Evolutionary conservation across 2,888 invertebrate species (phyloP), one percentile per base, ranked within the genome.

Genomic region (Onchidella celtica): DNA sequence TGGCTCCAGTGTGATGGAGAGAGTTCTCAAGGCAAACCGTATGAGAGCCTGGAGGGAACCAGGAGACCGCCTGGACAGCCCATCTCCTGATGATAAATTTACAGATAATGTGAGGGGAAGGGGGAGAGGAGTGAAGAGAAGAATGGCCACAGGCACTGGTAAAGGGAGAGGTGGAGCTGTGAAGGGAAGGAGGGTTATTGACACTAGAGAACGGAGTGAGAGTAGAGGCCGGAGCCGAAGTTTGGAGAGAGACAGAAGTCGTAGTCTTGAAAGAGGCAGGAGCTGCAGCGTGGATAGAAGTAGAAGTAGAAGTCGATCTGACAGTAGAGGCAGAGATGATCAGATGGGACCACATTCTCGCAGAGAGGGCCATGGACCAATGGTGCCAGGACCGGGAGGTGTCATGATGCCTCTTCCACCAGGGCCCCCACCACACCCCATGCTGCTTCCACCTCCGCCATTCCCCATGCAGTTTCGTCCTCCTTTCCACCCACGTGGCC

Each of bases 31-130:
- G 34, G 77, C 75, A 29, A 84, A 84, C 63, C 70, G 74, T 4
- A 80, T 84, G 79, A 63, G 84, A n/a, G 84, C 83, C 2, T 84
- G 84, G 84, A 77, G 81, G 9, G 83, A 81, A 17, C 79, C 73
- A 3, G 78, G 79, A 21, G 82, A 82, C 24, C 47, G 65, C 21
- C 47, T 69, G 61, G 72, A 74, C 3, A 78, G 76, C 24, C 80
- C 75, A 27, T 72, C 76, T 14, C 76, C 75, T 4, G 65, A 14
- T 34, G 72, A 70, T 32, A n/a, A n/a, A n/a, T n/a, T n/a, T n/a
- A n/a, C n/a, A n/a, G n/a, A n/a, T n/a, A n/a, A n/a, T n/a, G n/a
- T n/a, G n/a, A 27, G 6, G 11, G 38, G 57, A 36, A 68, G 75
- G 29, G 73, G 78, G 9, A 63, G 77, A 32, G 78, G 65, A 0